phyloP scores from a whole-genome alignment of 37 sponge, comb jelly and placozoan species.

The Chondrosia reniformis region DNA sequence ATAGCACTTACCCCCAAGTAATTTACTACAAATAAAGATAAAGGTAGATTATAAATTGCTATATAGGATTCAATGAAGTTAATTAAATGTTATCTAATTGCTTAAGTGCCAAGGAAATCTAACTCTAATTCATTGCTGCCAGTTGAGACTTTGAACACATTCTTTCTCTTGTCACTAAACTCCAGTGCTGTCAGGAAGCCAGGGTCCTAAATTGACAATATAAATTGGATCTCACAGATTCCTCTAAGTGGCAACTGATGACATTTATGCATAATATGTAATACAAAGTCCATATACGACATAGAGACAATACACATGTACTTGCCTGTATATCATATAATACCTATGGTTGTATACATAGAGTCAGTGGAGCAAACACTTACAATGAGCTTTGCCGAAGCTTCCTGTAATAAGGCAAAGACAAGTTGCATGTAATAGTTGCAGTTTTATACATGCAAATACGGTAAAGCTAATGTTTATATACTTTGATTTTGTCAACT shows the following conservation, averaged over 20 bases:
- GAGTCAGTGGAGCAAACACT: neutral
- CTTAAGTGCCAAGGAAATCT: no score
- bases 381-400: constrained; percentile 54
- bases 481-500: constrained; percentile 98
- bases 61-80: neutral
- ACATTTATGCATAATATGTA: no score
- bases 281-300: no score
- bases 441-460: neutral
- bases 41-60: no score
- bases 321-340: neutral
- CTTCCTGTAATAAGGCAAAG: constrained; percentile 42
- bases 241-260: no score
- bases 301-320: neutral
- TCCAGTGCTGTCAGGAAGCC: constrained; percentile 98
- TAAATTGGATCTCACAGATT: no score
- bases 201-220: constrained; percentile 65
- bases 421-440: neutral
- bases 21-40: no score
- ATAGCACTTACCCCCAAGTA: no score
- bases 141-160: constrained; percentile 84
- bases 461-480: neutral
- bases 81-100: neutral
- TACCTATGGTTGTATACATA: neutral
- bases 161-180: constrained; percentile 92
- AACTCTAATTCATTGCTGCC: constrained; percentile 95